Conservation (phyloP, 2,888 invertebrate species). For the Acrobeloides nanus region DNA sequence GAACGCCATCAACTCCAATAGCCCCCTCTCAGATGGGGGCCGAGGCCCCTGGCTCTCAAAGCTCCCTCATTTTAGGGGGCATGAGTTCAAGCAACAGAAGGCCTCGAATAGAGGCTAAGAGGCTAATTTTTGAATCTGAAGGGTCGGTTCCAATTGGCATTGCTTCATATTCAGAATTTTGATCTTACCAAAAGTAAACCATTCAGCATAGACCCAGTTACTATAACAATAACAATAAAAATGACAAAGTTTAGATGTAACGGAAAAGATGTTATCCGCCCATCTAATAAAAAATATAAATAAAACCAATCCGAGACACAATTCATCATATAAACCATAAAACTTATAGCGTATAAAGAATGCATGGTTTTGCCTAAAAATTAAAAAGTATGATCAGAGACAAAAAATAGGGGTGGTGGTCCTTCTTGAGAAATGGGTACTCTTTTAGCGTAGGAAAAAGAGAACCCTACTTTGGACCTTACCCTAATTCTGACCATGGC, state of each 20-base stretch:
- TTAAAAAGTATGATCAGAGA: background rate
- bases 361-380: slow-evolving; percentile 38
- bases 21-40: background rate
- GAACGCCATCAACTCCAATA: background rate
- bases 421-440: too few relatives aligned
- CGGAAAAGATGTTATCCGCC: slow-evolving; percentile 47
- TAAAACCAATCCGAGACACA: slow-evolving; percentile 50
- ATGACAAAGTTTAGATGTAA: slow-evolving; percentile 2
- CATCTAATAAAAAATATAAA: slow-evolving; percentile 40
- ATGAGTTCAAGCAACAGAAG: too few relatives aligned
- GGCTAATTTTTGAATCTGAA: too few relatives aligned
- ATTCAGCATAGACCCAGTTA: slow-evolving; percentile 48
- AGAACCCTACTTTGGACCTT: too few relatives aligned
- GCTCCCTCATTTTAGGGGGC: too few relatives aligned
- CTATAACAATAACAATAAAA: slow-evolving; percentile 21
- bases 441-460: too few relatives aligned
- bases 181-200: slow-evolving; percentile 39
- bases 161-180: slow-evolving; percentile 1
- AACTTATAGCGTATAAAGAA: slow-evolving; percentile 50
- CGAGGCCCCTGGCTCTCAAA: too few relatives aligned
- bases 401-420: background rate
- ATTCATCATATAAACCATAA: slow-evolving; percentile 46
- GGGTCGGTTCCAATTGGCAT: too few relatives aligned
- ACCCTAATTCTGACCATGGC: too few relatives aligned
- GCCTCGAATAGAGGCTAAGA: too few relatives aligned